Conservation (phyloP, 2,888 invertebrate species). For the Mamestra brassicae region DNA sequence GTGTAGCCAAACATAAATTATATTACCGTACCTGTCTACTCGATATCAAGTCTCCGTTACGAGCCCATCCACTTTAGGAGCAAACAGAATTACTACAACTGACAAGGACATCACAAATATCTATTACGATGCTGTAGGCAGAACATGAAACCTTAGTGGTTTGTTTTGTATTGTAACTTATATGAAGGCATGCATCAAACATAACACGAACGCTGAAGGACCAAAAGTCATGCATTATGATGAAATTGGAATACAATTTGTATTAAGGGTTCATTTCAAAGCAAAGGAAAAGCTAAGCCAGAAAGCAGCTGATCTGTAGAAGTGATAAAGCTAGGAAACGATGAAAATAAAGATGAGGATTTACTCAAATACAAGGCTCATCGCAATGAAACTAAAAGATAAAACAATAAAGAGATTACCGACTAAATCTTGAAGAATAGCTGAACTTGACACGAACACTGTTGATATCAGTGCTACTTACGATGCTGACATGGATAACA, state of each 20-base stretch:
- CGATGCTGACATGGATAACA: background rate
- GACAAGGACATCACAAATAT: conserved; percentile 60
- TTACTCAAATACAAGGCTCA: conserved; percentile 4
- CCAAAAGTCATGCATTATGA: background rate
- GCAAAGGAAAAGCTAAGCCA: background rate
- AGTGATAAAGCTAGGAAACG: background rate
- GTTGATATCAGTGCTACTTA: conserved; percentile 1
- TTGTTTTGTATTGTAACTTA: conserved; percentile 3
- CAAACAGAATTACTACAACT: conserved; percentile 68
- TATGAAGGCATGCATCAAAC: background rate
- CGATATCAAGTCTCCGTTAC: conserved; percentile 66
- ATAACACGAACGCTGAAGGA: background rate
- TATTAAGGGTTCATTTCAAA: background rate
- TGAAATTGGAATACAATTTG: background rate
- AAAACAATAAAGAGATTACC: conserved; percentile 2
- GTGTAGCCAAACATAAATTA: conserved; percentile 71
- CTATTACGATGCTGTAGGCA: conserved; percentile 37
- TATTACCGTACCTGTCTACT: conserved; percentile 69
- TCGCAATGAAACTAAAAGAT: conserved; percentile 10
- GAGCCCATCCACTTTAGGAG: conserved; percentile 58
- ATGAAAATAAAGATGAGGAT: conserved; percentile 1
- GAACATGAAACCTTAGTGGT: conserved; percentile 18
- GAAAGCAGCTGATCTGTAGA: background rate
- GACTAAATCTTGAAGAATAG: conserved; percentile 9
- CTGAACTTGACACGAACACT: background rate